Evolutionary conservation across 2,113 vertebrate species (phyloP).

Genomic region (Archocentrus centrarchus): DNA sequence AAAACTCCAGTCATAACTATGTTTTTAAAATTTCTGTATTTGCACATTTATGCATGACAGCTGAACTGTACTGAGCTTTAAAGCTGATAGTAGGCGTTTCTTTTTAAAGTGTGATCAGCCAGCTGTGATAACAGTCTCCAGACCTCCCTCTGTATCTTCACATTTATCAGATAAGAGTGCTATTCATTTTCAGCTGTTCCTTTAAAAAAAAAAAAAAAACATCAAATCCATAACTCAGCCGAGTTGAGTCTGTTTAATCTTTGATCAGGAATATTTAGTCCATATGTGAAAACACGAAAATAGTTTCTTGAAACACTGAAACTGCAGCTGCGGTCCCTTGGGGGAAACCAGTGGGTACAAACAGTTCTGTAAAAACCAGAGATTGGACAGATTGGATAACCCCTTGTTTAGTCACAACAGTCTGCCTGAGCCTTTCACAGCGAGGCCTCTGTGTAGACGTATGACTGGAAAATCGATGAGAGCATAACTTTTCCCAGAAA

Average conservation of each 20-base stretch:
- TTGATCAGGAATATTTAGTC: background rate
- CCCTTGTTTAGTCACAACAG: background rate
- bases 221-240: background rate
- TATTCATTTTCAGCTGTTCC: background rate
- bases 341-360: slow-evolving; percentile 5
- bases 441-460: background rate
- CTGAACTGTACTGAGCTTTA: background rate
- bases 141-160: background rate
- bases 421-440: background rate
- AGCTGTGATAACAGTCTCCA: background rate
- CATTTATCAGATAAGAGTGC: background rate
- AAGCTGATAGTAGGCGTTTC: background rate
- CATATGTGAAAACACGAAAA: background rate
- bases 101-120: background rate
- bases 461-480: background rate
- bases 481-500: slow-evolving; percentile 35
- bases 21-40: background rate
- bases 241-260: background rate
- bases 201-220: background rate
- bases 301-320: slow-evolving; percentile 1
- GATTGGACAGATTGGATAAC: background rate
- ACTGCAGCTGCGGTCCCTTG: slow-evolving; percentile 18
- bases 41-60: too few relatives aligned
- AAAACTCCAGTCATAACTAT: background rate
- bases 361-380: slow-evolving; percentile 1